phyloP scores from a whole-genome alignment of 2,797 vertebrate species.

The Apodemus agrarius region DNA sequence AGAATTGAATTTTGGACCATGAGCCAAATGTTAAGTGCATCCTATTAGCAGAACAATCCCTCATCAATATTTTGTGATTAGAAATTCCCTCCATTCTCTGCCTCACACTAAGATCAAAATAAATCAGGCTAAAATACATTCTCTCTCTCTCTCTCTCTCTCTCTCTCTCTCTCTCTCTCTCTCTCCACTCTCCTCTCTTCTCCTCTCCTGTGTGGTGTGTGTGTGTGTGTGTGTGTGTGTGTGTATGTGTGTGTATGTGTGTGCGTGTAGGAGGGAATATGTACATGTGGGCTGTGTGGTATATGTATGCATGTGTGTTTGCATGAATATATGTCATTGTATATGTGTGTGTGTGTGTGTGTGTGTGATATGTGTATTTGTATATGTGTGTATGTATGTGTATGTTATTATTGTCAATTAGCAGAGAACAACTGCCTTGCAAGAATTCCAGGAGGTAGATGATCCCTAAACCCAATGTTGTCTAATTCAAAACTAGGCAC shows the following conservation, averaged over 20 bases:
- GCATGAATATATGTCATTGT: background rate
- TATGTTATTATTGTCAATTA: background rate
- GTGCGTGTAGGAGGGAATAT: background rate
- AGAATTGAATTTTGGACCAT: background rate
- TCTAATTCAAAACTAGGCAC: background rate
- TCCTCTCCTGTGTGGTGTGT: background rate
- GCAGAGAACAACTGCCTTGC: background rate
- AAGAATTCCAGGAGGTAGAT: background rate
- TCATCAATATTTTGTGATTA: background rate
- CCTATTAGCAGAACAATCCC: background rate
- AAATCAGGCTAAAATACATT: background rate
- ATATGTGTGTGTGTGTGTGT: background rate
- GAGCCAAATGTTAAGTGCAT: conserved; percentile 32
- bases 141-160: background rate
- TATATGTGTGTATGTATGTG: background rate
- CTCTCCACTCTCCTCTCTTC: background rate
- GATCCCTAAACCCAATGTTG: background rate
- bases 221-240: background rate
- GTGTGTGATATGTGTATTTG: background rate
- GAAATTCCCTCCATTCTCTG: background rate
- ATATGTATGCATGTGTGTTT: background rate
- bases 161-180: background rate
- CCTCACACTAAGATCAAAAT: background rate
- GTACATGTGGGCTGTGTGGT: background rate
- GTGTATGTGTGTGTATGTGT: background rate